Conservation (phyloP, 2,797 vertebrate genomes). For the Acomys russatus region DNA sequence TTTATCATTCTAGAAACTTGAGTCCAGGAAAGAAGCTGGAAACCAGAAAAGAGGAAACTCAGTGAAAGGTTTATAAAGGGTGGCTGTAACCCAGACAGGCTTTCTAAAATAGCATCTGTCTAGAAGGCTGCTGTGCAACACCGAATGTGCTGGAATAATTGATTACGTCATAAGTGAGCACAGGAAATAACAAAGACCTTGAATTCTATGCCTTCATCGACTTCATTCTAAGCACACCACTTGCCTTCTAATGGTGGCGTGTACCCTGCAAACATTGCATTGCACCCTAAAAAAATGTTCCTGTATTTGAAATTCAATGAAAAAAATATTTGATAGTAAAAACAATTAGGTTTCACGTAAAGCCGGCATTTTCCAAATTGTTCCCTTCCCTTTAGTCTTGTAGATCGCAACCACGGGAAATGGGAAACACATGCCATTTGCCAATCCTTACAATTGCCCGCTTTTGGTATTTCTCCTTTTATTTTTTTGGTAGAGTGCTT, state of each 20-base stretch:
- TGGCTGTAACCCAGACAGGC: background rate
- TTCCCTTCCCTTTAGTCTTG: background rate
- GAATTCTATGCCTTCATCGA: background rate
- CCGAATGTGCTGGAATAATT: background rate
- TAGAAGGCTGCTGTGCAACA: background rate
- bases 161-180: conserved; percentile 13
- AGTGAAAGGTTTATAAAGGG: no score
- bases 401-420: background rate
- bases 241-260: background rate
- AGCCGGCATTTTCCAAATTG: background rate
- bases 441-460: background rate
- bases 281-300: background rate
- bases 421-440: background rate
- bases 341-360: background rate
- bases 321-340: background rate
- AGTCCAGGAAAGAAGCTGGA: no score
- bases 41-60: no score
- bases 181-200: background rate
- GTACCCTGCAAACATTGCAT: background rate
- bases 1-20: background rate
- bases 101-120: conserved; percentile 42
- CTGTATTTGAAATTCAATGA: conserved; percentile 1
- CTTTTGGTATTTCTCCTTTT: background rate
- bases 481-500: no score
- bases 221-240: background rate